A percentile compares a stretch with the other conserved stretches of the same genome.
Evolutionary conservation across 2,888 invertebrate species (phyloP).

Genomic region (Autographa pulchrina): DNA sequence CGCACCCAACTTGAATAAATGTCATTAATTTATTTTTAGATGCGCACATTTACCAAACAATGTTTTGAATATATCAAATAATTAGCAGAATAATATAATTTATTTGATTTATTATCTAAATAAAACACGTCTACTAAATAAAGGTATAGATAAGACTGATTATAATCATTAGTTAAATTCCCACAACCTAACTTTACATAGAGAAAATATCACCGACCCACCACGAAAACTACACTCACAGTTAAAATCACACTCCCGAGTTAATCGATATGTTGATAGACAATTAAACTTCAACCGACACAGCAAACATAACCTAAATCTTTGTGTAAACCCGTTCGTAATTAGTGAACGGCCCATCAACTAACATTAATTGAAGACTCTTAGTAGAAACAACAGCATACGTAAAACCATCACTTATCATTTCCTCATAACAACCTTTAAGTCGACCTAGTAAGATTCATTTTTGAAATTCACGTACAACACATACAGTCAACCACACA

Average conservation of each 20-base stretch:
- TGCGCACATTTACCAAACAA: too few relatives aligned
- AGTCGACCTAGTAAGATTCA: neutral
- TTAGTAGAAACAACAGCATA: slow-evolving; percentile 46
- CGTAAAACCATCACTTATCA: slow-evolving; percentile 20
- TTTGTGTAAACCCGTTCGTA: slow-evolving; percentile 28
- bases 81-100: too few relatives aligned
- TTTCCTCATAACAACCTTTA: neutral
- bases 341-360: slow-evolving; percentile 58
- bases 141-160: too few relatives aligned
- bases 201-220: neutral
- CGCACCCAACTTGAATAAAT: too few relatives aligned
- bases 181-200: too few relatives aligned
- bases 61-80: too few relatives aligned
- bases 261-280: slow-evolving; percentile 25
- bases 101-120: too few relatives aligned
- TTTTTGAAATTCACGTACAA: neutral
- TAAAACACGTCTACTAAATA: too few relatives aligned
- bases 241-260: slow-evolving; percentile 10
- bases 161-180: too few relatives aligned
- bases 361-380: slow-evolving; percentile 47
- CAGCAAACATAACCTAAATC: slow-evolving; percentile 52
- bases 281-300: slow-evolving; percentile 38
- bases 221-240: slow-evolving; percentile 6
- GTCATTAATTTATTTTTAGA: too few relatives aligned
- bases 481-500: neutral